Percentiles rank a stretch among this genome's conserved stretches.
These are phyloP conservation scores for Stegana nigrithorax DNA, from an alignment of 2,888 invertebrate genomes.

Conservation along the genomic window DNA sequence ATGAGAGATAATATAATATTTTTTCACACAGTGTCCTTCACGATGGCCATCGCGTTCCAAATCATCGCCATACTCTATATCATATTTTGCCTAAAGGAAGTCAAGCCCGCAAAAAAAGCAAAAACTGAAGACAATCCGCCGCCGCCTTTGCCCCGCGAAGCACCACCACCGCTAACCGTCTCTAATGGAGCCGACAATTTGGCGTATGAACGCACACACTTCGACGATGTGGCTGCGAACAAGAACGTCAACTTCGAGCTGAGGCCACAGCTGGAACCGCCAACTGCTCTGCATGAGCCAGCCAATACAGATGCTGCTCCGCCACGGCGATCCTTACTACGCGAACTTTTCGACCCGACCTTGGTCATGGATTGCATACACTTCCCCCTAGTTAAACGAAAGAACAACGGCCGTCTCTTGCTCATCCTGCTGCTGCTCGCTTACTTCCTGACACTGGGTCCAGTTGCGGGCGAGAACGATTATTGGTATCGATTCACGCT, in stretches of 20 bases:
- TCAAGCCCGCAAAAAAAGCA: constrained; percentile 34
- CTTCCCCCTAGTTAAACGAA: constrained; percentile 61
- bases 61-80: constrained; percentile 64
- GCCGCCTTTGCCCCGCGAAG: constrained; percentile 36
- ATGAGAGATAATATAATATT: constrained; percentile 1
- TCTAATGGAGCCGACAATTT: constrained; percentile 50
- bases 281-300: constrained; percentile 37
- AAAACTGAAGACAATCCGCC: constrained; percentile 13
- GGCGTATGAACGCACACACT: constrained; percentile 53
- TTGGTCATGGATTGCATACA: constrained; percentile 62
- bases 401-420: constrained; percentile 58
- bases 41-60: constrained; percentile 61
- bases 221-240: constrained; percentile 46
- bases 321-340: constrained; percentile 41
- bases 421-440: constrained; percentile 57
- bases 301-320: constrained; percentile 14
- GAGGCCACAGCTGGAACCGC: constrained; percentile 39
- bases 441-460: constrained; percentile 64
- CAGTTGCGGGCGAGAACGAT: constrained; percentile 62
- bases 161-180: constrained; percentile 23
- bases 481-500: constrained; percentile 65
- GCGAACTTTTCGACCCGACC: constrained; percentile 66
- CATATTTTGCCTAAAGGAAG: constrained; percentile 64
- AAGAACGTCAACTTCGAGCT: constrained; percentile 61
- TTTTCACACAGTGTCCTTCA: constrained; percentile 57